Evolutionary conservation across 2,888 invertebrate species (phyloP).

Genomic region (Brenthis ino): DNA sequence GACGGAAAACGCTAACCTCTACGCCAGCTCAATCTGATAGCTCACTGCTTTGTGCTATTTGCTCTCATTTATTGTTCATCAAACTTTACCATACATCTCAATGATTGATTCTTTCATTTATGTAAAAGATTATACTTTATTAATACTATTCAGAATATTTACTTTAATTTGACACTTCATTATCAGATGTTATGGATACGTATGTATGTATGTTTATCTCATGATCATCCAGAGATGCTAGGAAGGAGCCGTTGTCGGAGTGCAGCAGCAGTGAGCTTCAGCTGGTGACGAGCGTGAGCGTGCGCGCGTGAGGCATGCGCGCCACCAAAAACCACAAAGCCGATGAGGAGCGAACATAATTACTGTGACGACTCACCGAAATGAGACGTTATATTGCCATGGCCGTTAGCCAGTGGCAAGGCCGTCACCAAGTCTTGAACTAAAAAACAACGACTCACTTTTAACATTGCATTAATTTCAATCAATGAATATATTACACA

Average conservation of each 20-base stretch:
- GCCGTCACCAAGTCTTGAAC: constrained; percentile 83
- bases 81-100: neutral
- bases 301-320: constrained; percentile 71
- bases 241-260: neutral
- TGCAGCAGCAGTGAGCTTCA: constrained; percentile 36
- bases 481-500: constrained; percentile 48
- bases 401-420: constrained; percentile 82
- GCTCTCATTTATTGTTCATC: constrained; percentile 1
- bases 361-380: constrained; percentile 80
- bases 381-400: constrained; percentile 81
- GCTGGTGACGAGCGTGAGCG: constrained; percentile 49
- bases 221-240: neutral
- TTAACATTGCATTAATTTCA: constrained; percentile 75
- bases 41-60: constrained; percentile 34
- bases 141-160: too few relatives aligned
- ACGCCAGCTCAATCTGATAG: constrained; percentile 55
- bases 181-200: too few relatives aligned
- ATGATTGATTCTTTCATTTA: neutral
- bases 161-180: too few relatives aligned
- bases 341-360: constrained; percentile 70
- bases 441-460: constrained; percentile 80
- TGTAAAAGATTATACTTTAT: too few relatives aligned
- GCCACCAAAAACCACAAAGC: constrained; percentile 79
- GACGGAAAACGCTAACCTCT: constrained; percentile 57
- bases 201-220: neutral